Evolutionary conservation across 2,113 vertebrate species (phyloP), one percentile per base, ranked within the genome.

Genomic region (Patagioenas fasciata): DNA sequence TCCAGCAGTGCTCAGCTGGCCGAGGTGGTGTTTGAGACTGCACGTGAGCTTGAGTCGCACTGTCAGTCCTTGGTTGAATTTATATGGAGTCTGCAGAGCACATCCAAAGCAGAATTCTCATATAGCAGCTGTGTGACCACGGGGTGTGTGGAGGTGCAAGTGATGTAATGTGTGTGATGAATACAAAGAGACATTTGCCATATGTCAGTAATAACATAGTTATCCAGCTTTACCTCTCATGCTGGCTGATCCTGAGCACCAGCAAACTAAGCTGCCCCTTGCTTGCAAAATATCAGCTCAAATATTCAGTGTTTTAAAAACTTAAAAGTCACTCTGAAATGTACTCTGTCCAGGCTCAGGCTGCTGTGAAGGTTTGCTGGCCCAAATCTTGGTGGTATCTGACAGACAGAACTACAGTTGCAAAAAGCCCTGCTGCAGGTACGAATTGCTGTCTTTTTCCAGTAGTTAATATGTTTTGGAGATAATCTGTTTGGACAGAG

Each of bases 41-140:
- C 1, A 0, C 1, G 0, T 26, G 32, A 44, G 6, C 47, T 36
- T 26, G 42, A 40, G 18, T 74, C 0, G 0, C n/a, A 1, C 34
- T 80, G 19, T 24, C n/a, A 23, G 31, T 24, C 57, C 54, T 80
- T 53, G 38, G 44, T 2, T 72, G 75, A 25, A 51, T 54, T 28
- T 40, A 9, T 24, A 11, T 4, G 47, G 61, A 64, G 18, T 20
- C 57, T 56, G 72, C 26, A 72, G 57, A 67, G 29, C 36, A 67
- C 21, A 66, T 82, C 56, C 53, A 58, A 70, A 54, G 38, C 3
- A 2, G 36, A n/a, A 40, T 65, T 61, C 31, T 66, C 28, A 7
- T 0, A 11, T 36, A 42, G 42, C 74, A 90, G 20, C 70, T 62
- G n/a, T 8, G 15, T 71, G 65, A 31, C 48, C 31, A 12, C 10